Evolutionary conservation across 2,888 invertebrate genomes (phyloP).

Genomic region (Harmothoe impar): DNA sequence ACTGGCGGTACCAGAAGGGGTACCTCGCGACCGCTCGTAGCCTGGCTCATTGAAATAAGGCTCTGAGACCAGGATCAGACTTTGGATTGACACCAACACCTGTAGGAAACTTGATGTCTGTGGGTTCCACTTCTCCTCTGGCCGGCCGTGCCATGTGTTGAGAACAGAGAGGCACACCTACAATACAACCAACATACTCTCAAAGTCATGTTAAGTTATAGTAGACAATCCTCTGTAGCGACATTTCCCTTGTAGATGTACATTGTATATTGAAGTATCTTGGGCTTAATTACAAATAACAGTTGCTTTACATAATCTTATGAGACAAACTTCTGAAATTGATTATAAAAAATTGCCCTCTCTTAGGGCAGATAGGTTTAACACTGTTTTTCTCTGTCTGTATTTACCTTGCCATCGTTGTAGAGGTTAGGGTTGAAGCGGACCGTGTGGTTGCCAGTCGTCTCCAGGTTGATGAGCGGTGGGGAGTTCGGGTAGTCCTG

Average conservation of each 20-base stretch:
- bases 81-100: slow-evolving; percentile 84
- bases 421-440: slow-evolving; percentile 84
- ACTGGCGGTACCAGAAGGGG: slow-evolving; percentile 90
- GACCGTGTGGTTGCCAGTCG: slow-evolving; percentile 84
- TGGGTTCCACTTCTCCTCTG: slow-evolving; percentile 98
- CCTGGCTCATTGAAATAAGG: slow-evolving; percentile 85
- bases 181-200: slow-evolving; percentile 59
- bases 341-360: no score
- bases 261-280: no score
- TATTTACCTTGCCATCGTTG: slow-evolving; percentile 91
- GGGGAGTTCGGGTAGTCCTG: slow-evolving; percentile 83
- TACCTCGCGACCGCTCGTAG: slow-evolving; percentile 83
- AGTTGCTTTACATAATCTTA: no score
- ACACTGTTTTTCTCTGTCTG: no score
- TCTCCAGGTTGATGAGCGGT: slow-evolving; percentile 83
- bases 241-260: no score
- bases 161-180: slow-evolving; percentile 93
- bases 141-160: slow-evolving; percentile 98
- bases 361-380: no score
- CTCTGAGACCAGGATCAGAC: slow-evolving; percentile 83
- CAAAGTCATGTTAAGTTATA: no score
- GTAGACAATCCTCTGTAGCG: no score
- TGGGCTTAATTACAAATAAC: no score
- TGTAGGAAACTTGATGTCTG: slow-evolving; percentile 95
- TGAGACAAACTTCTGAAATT: no score